These are phyloP conservation scores for Ametastegia equiseti DNA, from an alignment of 2,888 invertebrate species.

Conservation along the genomic window DNA sequence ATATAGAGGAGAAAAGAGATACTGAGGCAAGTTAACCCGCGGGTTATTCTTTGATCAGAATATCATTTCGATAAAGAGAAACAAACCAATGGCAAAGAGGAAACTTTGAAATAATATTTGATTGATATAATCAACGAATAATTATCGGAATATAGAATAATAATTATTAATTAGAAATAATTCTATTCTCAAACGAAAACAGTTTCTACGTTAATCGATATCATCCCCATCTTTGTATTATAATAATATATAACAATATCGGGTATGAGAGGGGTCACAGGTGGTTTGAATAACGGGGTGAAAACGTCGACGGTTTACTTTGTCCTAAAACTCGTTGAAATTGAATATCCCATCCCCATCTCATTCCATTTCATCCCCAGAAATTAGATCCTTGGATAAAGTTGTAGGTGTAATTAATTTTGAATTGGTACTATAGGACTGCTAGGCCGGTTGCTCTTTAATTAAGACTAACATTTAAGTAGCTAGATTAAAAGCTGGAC, in stretches of 20 bases:
- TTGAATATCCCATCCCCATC: background rate
- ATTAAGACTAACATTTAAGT: slow-evolving; percentile 15
- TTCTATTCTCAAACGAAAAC: too few relatives aligned
- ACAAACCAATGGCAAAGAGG: background rate
- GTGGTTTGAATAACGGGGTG: background rate
- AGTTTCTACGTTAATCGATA: too few relatives aligned
- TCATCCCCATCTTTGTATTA: too few relatives aligned
- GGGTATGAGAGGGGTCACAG: too few relatives aligned
- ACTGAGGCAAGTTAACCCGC: background rate
- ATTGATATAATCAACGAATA: background rate
- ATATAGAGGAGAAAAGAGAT: too few relatives aligned
- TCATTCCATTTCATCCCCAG: too few relatives aligned
- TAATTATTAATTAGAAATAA: too few relatives aligned
- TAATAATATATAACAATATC: too few relatives aligned
- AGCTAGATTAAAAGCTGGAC: slow-evolving; percentile 22
- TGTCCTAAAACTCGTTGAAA: background rate
- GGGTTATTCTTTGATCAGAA: background rate
- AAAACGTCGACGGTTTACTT: slow-evolving; percentile 3
- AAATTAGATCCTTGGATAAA: slow-evolving; percentile 29
- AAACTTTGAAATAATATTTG: too few relatives aligned
- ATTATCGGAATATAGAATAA: background rate
- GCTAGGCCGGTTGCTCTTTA: background rate
- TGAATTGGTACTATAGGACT: too few relatives aligned
- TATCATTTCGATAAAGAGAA: background rate
- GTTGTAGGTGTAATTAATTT: background rate